These are phyloP conservation scores for Pherbina coryleti DNA, from an alignment of 2,888 invertebrate genomes.

Conservation along the genomic window DNA sequence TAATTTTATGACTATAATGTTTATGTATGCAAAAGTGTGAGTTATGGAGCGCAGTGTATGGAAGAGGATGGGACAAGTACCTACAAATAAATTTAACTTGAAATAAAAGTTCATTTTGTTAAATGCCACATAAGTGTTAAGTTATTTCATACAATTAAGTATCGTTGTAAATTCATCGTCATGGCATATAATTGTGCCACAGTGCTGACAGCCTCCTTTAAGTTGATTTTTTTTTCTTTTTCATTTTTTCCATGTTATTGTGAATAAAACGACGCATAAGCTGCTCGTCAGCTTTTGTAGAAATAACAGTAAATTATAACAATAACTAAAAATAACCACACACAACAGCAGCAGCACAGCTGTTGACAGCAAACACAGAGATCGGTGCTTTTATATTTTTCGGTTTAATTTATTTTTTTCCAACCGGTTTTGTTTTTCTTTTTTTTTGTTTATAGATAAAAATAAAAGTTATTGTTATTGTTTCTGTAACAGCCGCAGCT, in stretches of 20 bases:
- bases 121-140: too few species aligned
- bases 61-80: background rate
- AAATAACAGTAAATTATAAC: conserved; percentile 1
- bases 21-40: background rate
- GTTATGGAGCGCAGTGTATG: background rate
- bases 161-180: too few species aligned
- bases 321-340: conserved; percentile 4
- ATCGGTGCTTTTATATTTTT: too few species aligned
- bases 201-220: too few species aligned
- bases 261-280: conserved; percentile 9
- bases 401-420: background rate
- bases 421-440: background rate
- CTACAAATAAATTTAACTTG: too few species aligned
- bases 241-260: background rate
- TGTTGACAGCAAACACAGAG: background rate
- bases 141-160: too few species aligned
- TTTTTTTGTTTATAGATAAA: conserved; percentile 5
- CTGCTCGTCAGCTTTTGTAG: background rate
- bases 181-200: too few species aligned
- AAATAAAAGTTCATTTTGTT: too few species aligned
- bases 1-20: background rate
- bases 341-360: background rate
- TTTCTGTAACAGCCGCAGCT: background rate
- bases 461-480: conserved; percentile 24
- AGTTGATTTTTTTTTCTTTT: background rate